Evolutionary conservation across 2,888 invertebrate genomes (phyloP), one percentile per base, ranked within the genome.

Genomic region (Leistus spinibarbis): DNA sequence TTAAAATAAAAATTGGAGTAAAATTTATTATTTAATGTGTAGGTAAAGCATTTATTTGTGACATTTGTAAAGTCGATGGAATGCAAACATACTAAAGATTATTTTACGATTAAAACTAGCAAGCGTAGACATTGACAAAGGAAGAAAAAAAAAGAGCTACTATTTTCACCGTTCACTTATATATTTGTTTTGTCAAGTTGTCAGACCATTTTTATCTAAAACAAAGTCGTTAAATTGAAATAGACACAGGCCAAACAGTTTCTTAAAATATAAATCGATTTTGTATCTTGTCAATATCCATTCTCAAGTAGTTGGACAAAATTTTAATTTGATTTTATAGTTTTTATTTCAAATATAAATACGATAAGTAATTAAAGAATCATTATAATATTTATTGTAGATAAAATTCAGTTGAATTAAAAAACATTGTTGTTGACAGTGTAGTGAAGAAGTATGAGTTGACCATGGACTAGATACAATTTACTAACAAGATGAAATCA

Each of bases 51-150:
- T 60, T 60, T 60, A 10, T 60, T 60, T 19, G n/a, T 69, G 23
- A 69, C 68, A 56, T 56, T 54, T 23, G 68, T 69, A 16, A 40
- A n/a, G 54, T 54, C 19, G 56, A 56, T 56, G 17, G 68, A 69
- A 69, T 69, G 68, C 24, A 23, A 68, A 68, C 68, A 54, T 57
- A 20, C 68, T 56, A 24, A 56, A 69, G 68, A 69, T 69, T 54
- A 69, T 56, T 56, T 68, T 54, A 68, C 56, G 68, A 69, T 69
- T 69, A 56, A 24, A 69, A 56, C 68, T 20, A 23, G 68, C 17
- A 60, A 19, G 60, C 60, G 19, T 60, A 20, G 60, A 60, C 60
- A 60, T 22, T n/a, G 60, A 60, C 60, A 60, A 22, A 17, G 10
- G 20, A 60, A 60, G 13, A 60, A 60, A 60, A 40, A 5, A 4